These are phyloP conservation scores for Chironomus striatipennis DNA, from an alignment of 1,140 invertebrate species.

Conservation along the genomic window DNA sequence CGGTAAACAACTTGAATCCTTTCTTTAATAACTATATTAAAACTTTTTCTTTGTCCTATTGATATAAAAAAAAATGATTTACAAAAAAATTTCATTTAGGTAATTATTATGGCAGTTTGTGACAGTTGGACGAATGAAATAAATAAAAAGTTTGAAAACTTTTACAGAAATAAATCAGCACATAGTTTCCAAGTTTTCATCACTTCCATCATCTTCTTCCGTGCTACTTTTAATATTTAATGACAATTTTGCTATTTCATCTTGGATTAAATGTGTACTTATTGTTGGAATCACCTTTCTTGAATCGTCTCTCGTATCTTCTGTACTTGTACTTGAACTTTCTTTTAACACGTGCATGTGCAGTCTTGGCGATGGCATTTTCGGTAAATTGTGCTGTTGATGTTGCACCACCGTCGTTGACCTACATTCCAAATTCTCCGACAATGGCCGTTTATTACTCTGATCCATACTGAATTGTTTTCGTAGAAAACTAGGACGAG, in stretches of 20 bases:
- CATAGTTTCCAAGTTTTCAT: conserved; percentile 39
- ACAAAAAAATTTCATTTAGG: no score
- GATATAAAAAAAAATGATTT: no score
- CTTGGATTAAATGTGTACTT: conserved; percentile 38
- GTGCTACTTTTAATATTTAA: conserved; percentile 41
- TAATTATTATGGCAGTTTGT: no score
- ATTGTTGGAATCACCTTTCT: conserved; percentile 36
- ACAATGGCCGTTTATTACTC: conserved; percentile 31
- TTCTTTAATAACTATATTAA: no score
- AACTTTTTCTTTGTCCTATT: no score
- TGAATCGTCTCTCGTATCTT: conserved; percentile 26
- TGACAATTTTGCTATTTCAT: conserved; percentile 40
- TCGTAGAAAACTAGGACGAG: conserved; percentile 34
- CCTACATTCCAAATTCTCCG: neutral
- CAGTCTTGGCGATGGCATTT: neutral
- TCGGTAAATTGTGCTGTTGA: neutral
- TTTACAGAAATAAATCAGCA: conserved; percentile 30
- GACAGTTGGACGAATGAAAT: no score
- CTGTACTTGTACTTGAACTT: conserved; percentile 34
- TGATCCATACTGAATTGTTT: conserved; percentile 41
- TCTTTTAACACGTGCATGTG: conserved; percentile 39
- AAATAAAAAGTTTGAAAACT: neutral
- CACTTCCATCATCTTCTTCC: conserved; percentile 34
- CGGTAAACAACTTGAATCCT: no score
- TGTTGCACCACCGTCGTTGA: neutral